phyloP scores from a whole-genome alignment of 1,140 invertebrate genomes.

The Augochlora pura region DNA sequence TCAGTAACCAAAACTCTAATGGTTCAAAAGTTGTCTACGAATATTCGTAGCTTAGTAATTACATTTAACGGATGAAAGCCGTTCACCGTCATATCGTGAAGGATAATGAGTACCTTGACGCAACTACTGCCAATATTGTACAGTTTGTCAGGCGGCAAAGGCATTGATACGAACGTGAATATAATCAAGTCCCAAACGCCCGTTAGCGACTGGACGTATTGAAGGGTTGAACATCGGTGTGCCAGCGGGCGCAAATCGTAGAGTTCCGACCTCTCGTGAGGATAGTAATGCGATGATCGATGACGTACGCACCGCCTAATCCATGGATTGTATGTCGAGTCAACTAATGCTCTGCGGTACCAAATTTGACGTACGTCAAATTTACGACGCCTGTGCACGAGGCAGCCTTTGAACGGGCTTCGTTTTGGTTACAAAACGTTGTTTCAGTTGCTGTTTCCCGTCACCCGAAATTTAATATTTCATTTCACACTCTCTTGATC shows the following conservation, averaged over 20 bases:
- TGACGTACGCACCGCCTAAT: constrained; percentile 8
- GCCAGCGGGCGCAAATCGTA: constrained; percentile 13
- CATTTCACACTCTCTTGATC: neutral
- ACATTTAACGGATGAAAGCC: neutral
- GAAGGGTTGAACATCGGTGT: constrained; percentile 4
- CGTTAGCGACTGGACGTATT: constrained; percentile 9
- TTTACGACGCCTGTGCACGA: too few relatives aligned
- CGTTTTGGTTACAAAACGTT: neutral
- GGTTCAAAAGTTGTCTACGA: too few relatives aligned
- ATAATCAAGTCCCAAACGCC: constrained; percentile 26
- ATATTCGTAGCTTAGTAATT: neutral
- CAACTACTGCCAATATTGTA: constrained; percentile 15
- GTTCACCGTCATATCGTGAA: neutral
- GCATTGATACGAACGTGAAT: constrained; percentile 20
- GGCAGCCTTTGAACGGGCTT: neutral
- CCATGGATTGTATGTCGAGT: constrained; percentile 9
- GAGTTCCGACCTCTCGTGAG: neutral
- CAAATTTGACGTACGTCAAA: constrained; percentile 27
- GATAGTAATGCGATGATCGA: constrained; percentile 42
- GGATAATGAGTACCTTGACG: neutral
- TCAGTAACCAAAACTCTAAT: too few relatives aligned
- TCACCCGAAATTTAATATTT: neutral
- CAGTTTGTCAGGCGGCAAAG: constrained; percentile 9
- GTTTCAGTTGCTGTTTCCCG: too few relatives aligned
- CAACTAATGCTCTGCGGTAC: constrained; percentile 10